These are phyloP conservation scores for Bembecia ichneumoniformis DNA, from an alignment of 2,888 invertebrate genomes.

Conservation along the genomic window DNA sequence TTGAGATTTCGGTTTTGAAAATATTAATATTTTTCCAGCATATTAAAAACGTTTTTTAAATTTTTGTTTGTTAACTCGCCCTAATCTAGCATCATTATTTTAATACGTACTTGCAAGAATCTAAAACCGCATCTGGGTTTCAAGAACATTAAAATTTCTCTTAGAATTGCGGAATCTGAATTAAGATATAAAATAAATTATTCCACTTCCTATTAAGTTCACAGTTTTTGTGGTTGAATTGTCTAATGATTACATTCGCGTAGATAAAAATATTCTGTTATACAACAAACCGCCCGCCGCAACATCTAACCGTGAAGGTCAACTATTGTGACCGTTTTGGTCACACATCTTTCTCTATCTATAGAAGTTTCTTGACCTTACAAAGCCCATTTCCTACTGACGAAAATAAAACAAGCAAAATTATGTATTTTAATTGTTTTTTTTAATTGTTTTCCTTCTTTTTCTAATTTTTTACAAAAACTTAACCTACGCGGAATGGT, in stretches of 20 bases:
- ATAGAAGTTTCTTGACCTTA: constrained; percentile 25
- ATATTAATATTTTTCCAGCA: no score
- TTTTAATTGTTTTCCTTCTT: constrained; percentile 41
- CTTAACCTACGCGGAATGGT: constrained; percentile 60
- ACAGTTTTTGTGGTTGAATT: neutral
- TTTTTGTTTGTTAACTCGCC: no score
- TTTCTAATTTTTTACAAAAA: constrained; percentile 49
- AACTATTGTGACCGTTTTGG: constrained; percentile 29
- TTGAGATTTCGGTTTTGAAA: no score
- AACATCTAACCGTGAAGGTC: constrained; percentile 35
- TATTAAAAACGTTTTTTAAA: no score
- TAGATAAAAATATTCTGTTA: constrained; percentile 23
- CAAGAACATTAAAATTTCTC: neutral
- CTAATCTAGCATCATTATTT: no score
- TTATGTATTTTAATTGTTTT: constrained; percentile 23
- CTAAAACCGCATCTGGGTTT: no score
- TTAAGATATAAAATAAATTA: neutral
- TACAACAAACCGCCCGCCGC: constrained; percentile 18
- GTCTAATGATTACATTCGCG: constrained; percentile 5
- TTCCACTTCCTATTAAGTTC: neutral
- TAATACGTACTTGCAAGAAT: no score
- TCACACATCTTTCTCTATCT: constrained; percentile 18
- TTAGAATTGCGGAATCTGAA: neutral
- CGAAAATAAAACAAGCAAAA: constrained; percentile 27
- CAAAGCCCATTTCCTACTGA: constrained; percentile 11